Evolutionary conservation across 1,140 invertebrate genomes (phyloP), one percentile per base, ranked within the genome.

Genomic region (Drosophila kikkawai): DNA sequence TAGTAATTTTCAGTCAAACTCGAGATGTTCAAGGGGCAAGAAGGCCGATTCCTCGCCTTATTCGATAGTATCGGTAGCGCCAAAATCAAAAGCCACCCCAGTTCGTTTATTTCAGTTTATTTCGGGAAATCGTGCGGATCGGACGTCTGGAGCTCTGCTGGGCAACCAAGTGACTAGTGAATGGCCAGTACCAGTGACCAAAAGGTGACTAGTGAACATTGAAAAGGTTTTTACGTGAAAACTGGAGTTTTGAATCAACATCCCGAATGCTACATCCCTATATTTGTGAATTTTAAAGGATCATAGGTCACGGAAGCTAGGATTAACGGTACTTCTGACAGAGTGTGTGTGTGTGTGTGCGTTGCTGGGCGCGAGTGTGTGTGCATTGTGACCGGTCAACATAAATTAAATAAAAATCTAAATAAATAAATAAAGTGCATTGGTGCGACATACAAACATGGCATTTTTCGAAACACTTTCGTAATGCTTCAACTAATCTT

Each of bases 291-390:
- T 75, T 75, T 44, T 15, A 65, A 82, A 56, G 63, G 80, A 67
- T 47, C 47, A 56, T 63, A 67, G 61, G 83, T 50, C 39, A 79
- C 83, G 83, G 83, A 87, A 60, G 80, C 51, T 56, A 41, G 37
- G 64, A 61, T 39, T 56, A 66, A 77, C 63, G 71, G 41, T 56
- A 58, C 19, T 42, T 11, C 51, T 55, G 34, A 55, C 12, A 22
- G 17, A 8, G 42, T 47, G 75, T 37, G 48, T 53, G 48, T 53
- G 26, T 55, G 51, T 15, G 53, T 11, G 34, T 55, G 45, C 55
- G 57, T 59, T 71, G 66, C 51, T 65, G 34, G 32, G 26, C 65
- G 63, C 48, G 56, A 55, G 57, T 68, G 50, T 42, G 47, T 37
- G 68, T 75, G 45, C 34, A 37, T 55, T 75, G 71, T 60, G 68